Evolutionary conservation across 2,113 vertebrate genomes (phyloP), one percentile per base, ranked within the genome.

Genomic region (Gnathonemus longibarbis): DNA sequence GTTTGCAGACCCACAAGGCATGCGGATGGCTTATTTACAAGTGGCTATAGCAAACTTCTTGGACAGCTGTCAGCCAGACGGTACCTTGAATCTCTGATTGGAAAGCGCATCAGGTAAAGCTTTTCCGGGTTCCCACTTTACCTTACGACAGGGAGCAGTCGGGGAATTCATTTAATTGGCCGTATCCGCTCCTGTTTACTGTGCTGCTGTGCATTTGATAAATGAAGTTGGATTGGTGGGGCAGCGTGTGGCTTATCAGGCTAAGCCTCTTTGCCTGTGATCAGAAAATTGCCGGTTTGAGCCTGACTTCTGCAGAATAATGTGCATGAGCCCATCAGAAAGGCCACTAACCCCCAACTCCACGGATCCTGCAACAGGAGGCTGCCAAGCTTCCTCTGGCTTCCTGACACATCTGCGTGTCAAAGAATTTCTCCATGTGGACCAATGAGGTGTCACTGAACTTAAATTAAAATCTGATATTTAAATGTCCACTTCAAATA

Each of bases 11-110:
- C 96, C 90, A 90, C 94, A 91, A 96, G 97, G 91, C 96, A 97
- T 52, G 96, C 96, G 90, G 97, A 97, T 91, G 96, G 96, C 88
- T 93, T 97, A 90, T 97, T 97, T 92, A 97, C 97, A 90, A 97
- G 91, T 90, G 96, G 96, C 90, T 97, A 95, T 91, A 97, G 96
- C 88, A 96, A 95, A 94, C 96, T 97, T 80, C 95, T 98, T 92
- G 95, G 96, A 90, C 96, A 97, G 91, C 91, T 97, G 91, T 96
- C 97, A 93, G 97, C 96, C 90, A 96, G 94, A 94, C 96, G 95
- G 90, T 97, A 97, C 90, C 95, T 98, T 84, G 97, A 97, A 89
- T 97, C 97, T 84, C 94, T 97, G 93, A 94, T 97, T 93, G 96
- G 97, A 92, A 97, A 97, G 93, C 94, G 95, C 93, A 93, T 96